Conservation (phyloP, 2,113 vertebrate genomes). For the Melanotaenia duboulayi region DNA sequence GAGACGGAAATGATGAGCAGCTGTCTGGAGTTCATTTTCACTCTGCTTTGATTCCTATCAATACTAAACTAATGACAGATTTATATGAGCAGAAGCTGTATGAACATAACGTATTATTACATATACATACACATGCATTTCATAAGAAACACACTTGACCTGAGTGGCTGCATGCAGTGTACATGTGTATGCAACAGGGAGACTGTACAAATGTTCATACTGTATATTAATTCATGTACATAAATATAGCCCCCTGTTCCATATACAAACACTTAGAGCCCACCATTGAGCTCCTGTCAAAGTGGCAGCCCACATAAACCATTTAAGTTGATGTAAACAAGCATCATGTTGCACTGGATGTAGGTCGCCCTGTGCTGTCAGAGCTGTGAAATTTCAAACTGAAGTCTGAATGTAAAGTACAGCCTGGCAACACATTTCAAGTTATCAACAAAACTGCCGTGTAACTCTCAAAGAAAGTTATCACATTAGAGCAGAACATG, state of each 20-base stretch:
- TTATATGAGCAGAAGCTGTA: conserved; percentile 10
- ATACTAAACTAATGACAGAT: neutral
- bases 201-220: conserved; percentile 25
- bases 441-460: conserved; percentile 9
- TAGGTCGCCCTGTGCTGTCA: neutral
- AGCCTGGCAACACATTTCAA: conserved; percentile 12
- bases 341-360: conserved; percentile 35
- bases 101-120: conserved; percentile 32
- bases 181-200: conserved; percentile 1
- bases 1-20: neutral
- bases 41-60: neutral
- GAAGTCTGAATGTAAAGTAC: conserved; percentile 14
- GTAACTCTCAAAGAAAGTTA: neutral
- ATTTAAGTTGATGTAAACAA: conserved; percentile 55
- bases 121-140: conserved; percentile 18
- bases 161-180: conserved; percentile 16
- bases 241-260: conserved; percentile 31
- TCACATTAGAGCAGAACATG: too few relatives aligned
- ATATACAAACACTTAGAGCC: conserved; percentile 31
- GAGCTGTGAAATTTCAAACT: conserved; percentile 45
- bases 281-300: conserved; percentile 41
- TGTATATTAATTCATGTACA: conserved; percentile 36
- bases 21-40: neutral
- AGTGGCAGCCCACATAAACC: conserved; percentile 53
- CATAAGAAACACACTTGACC: conserved; percentile 42